Evolutionary conservation across 1,140 invertebrate genomes (phyloP).

Genomic region (Plodia interpunctella): DNA sequence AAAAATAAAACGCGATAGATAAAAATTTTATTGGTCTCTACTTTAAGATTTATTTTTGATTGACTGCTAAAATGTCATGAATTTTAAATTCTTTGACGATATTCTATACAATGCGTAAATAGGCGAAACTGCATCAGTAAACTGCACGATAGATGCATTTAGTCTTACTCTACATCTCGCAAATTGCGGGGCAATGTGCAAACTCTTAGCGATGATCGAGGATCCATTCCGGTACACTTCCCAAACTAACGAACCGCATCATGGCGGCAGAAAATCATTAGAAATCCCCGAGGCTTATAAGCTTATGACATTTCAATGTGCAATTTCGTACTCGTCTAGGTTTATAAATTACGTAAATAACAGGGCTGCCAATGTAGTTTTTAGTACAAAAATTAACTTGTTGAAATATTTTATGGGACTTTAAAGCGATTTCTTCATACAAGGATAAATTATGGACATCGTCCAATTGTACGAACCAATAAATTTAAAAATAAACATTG

Average conservation of each 20-base stretch:
- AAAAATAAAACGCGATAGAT: too few species aligned
- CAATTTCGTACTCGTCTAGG: slow-evolving; percentile 20
- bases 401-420: too few species aligned
- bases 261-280: slow-evolving; percentile 53
- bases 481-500: too few species aligned
- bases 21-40: too few species aligned
- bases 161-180: background rate
- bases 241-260: slow-evolving; percentile 58
- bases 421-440: too few species aligned
- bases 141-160: slow-evolving; percentile 8
- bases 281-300: slow-evolving; percentile 53
- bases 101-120: background rate
- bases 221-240: slow-evolving; percentile 70
- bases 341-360: background rate
- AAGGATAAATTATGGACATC: too few species aligned
- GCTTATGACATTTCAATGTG: slow-evolving; percentile 53
- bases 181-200: slow-evolving; percentile 6
- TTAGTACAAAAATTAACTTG: too few species aligned
- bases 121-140: background rate
- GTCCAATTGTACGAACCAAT: too few species aligned
- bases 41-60: too few species aligned
- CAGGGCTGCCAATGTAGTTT: background rate
- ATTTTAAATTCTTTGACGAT: too few species aligned
- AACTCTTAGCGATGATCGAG: slow-evolving; percentile 37
- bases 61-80: too few species aligned